Percentiles rank a stretch among this genome's conserved stretches.
Conservation (phyloP, 23 tunicate species). For the Halocynthia aurantium region DNA sequence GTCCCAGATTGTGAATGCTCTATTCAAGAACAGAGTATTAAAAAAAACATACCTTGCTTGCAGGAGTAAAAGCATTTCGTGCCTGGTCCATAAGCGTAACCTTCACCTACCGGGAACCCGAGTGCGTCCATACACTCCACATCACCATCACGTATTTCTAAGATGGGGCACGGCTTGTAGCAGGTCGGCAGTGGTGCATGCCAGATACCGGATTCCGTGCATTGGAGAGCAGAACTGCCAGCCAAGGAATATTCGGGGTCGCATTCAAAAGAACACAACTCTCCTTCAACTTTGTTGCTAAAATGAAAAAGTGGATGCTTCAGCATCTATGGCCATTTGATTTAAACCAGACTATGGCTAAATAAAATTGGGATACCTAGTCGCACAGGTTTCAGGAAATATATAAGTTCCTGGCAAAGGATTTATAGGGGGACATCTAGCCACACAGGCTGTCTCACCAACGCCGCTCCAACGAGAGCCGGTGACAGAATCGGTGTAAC, state of each 20-base stretch:
- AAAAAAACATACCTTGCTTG: constrained; percentile 18
- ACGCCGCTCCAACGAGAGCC: constrained; percentile 33
- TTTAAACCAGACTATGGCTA: neutral
- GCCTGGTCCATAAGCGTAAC: constrained; percentile 34
- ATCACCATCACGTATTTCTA: constrained; percentile 23
- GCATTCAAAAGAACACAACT: constrained; percentile 48
- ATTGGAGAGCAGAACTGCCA: constrained; percentile 18
- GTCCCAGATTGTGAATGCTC: too few species aligned
- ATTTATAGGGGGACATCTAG: constrained; percentile 28
- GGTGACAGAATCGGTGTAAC: neutral
- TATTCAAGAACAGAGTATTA: too few species aligned
- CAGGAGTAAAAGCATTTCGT: constrained; percentile 32
- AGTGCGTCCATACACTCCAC: constrained; percentile 18
- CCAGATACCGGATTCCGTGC: constrained; percentile 32
- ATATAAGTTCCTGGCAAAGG: constrained; percentile 7
- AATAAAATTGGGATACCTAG: constrained; percentile 5
- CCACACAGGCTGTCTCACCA: constrained; percentile 21
- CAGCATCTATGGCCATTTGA: neutral
- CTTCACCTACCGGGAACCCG: constrained; percentile 3
- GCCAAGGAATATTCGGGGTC: constrained; percentile 17
- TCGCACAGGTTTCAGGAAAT: constrained; percentile 31
- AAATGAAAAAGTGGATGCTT: neutral
- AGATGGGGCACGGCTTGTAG: constrained; percentile 16
- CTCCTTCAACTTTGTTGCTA: constrained; percentile 42
- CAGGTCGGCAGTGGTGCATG: constrained; percentile 26